Conservation (phyloP, 2,888 invertebrate genomes). For the Dexiosoma caninum region DNA sequence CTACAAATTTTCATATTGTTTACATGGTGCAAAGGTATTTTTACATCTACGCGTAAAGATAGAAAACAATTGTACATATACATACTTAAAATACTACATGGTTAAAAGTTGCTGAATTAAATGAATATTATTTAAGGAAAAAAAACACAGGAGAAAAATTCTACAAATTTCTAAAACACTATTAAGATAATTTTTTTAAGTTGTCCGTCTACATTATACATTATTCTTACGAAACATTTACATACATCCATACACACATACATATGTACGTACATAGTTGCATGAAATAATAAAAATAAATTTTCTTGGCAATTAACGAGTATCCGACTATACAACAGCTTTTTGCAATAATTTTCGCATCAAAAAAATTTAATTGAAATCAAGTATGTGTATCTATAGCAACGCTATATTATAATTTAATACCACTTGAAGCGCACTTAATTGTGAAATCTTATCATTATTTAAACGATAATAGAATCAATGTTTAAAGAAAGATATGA, state of each 20-base stretch:
- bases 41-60: not conserved
- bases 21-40: constrained; percentile 2
- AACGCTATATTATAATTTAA: no score
- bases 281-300: not conserved
- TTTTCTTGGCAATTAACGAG: not conserved
- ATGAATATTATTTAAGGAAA: constrained; percentile 9
- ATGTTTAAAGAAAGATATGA: not conserved
- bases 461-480: constrained; percentile 5
- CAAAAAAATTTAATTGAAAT: not conserved
- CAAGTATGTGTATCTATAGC: not conserved
- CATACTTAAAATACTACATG: constrained; percentile 38
- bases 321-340: not conserved
- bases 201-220: constrained; percentile 17
- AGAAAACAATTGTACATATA: constrained; percentile 10
- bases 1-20: constrained; percentile 25
- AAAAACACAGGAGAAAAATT: not conserved
- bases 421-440: constrained; percentile 5
- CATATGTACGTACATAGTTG: not conserved
- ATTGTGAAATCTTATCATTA: constrained; percentile 41
- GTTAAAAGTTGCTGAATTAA: constrained; percentile 47
- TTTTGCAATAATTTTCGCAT: not conserved
- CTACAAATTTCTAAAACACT: not conserved
- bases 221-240: not conserved
- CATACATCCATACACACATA: not conserved
- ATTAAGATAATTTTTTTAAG: constrained; percentile 13